Evolutionary conservation across 2,797 vertebrate species (phyloP), one percentile per base, ranked within the genome.

Genomic region (Sternarchorhynchus goeldii): DNA sequence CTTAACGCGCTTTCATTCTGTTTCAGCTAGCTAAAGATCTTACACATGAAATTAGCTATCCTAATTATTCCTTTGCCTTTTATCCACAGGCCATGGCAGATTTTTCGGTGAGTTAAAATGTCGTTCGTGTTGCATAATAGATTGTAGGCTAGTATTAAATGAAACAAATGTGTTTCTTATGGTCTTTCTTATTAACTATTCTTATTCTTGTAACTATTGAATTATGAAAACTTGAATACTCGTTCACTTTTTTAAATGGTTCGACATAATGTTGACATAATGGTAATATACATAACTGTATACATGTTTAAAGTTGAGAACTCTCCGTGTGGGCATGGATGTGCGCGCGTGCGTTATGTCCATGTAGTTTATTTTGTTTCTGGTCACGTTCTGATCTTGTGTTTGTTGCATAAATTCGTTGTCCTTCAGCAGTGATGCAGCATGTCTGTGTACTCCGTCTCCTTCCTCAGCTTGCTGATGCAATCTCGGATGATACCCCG

Each of bases 401-500:
- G 17, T 62, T 17, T 17, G 60, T 62, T 21, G 14, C 36, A 53
- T 57, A 53, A 20, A 39, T 34, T 34, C 56, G 5, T 12, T 3
- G 29, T 80, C 32, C 57, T 31, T 58, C 67, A 50, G 16, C 12
- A 50, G 10, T 41, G 31, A 36, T 6, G 17, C 63, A 25, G 25
- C 25, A 50, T 50, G 8, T 60, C 20, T 69, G 14, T 29, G 0
- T 69, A 12, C n/a, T 41, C 21, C 14, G 29, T 62, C 5, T 73
- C 39, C 7, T 83, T 86, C 7, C 84, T 91, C 78, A 99, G 97
- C 92, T 98, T 91, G 82, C 94, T 82, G 97, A 99, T 89, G 97
- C 97, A 31, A 92, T 99, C 84, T 91, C 90, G 55, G 97, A 97
- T 20, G 92, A 94, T 50, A 85, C 90, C 12, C 86, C 93, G 1